Conservation (phyloP, 2,888 invertebrate species). For the Athalia rosae region DNA sequence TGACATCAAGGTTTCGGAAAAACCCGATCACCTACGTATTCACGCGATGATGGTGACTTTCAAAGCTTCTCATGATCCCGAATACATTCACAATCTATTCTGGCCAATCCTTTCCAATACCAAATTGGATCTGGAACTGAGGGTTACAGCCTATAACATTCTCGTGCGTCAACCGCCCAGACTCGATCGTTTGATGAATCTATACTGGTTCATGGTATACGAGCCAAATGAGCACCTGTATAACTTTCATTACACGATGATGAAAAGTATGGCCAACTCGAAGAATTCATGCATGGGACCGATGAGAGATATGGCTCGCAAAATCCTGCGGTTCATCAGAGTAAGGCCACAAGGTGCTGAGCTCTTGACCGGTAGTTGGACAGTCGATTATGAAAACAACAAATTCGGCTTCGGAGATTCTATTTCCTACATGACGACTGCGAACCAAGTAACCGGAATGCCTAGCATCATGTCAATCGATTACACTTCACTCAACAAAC, state of each 20-base stretch:
- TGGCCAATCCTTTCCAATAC: conserved; percentile 74
- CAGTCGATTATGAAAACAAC: conserved; percentile 71
- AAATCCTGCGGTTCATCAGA: conserved; percentile 67
- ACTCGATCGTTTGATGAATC: conserved; percentile 68
- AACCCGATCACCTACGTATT: conserved; percentile 68
- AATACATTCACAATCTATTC: conserved; percentile 66
- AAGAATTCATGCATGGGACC: conserved; percentile 71
- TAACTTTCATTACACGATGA: conserved; percentile 73
- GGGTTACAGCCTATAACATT: conserved; percentile 72
- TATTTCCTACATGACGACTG: conserved; percentile 61
- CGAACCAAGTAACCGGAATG: conserved; percentile 65
- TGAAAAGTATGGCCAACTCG: conserved; percentile 71
- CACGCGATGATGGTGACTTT: conserved; percentile 72
- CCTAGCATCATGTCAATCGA: conserved; percentile 65
- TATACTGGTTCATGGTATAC: conserved; percentile 73
- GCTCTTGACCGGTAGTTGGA: conserved; percentile 64
- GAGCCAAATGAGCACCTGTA: conserved; percentile 73
- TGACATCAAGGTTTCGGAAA: conserved; percentile 59
- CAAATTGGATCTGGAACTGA: conserved; percentile 70
- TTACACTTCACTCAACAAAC: conserved; percentile 54
- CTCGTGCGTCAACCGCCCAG: conserved; percentile 70
- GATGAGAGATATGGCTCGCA: conserved; percentile 64
- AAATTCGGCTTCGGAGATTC: conserved; percentile 72
- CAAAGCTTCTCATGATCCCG: conserved; percentile 61
- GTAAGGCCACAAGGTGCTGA: conserved; percentile 58